Percentiles rank a stretch among this genome's conserved stretches.
Evolutionary conservation across 2,113 vertebrate genomes (phyloP).

Genomic region (Notarius quadriscutis): DNA sequence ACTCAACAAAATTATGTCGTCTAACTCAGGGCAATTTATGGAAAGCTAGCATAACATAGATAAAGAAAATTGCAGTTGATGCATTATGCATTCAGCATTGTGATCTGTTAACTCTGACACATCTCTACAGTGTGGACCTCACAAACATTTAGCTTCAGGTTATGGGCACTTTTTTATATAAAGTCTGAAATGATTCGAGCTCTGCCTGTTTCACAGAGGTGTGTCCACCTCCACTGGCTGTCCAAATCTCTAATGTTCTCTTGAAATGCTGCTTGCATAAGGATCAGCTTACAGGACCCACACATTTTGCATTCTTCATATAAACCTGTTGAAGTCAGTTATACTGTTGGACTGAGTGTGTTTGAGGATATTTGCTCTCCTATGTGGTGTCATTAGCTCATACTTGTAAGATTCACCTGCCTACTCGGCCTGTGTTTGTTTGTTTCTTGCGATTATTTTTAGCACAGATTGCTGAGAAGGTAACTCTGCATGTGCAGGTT

Average conservation of each 20-base stretch:
- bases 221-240: not conserved
- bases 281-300: not conserved
- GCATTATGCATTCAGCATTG: not conserved
- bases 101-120: not conserved
- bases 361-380: slow-evolving; percentile 14
- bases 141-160: not conserved
- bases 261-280: not conserved
- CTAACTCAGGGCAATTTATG: not conserved
- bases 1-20: not conserved
- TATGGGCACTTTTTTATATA: not conserved
- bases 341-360: not conserved
- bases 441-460: slow-evolving; percentile 44
- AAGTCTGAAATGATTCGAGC: not conserved
- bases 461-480: slow-evolving; percentile 26
- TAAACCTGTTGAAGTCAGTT: slow-evolving; percentile 4
- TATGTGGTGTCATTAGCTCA: slow-evolving; percentile 31
- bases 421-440: slow-evolving; percentile 17
- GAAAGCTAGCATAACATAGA: not conserved
- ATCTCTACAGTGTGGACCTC: not conserved
- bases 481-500: slow-evolving; percentile 1
- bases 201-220: not conserved
- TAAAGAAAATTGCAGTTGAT: not conserved
- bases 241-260: not conserved
- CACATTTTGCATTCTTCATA: not conserved
- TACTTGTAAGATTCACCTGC: slow-evolving; percentile 40